phyloP scores from a whole-genome alignment of 2,888 invertebrate species.

The Phorcus lineatus region DNA sequence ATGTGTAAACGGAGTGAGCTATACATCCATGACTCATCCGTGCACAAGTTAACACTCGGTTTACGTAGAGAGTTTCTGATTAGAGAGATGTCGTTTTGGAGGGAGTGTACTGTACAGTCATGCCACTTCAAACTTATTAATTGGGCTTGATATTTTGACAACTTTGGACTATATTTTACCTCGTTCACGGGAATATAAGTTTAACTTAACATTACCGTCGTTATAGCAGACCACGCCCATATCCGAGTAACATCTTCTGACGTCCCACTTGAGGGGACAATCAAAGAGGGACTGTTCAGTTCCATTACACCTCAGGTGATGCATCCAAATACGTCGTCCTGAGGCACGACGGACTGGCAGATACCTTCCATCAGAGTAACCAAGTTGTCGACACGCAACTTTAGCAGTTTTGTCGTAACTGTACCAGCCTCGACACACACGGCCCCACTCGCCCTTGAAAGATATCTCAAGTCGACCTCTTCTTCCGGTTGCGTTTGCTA shows the following conservation, averaged over 20 bases:
- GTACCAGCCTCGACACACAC: slow-evolving; percentile 53
- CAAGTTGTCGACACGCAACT: slow-evolving; percentile 54
- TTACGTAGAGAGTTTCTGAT: too few species aligned
- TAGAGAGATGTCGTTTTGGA: too few species aligned
- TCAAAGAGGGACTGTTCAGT: slow-evolving; percentile 10
- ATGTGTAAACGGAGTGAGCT: too few species aligned
- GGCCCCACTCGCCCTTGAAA: slow-evolving; percentile 54
- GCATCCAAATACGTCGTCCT: slow-evolving; percentile 83
- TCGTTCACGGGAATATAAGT: too few species aligned
- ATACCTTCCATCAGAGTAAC: slow-evolving; percentile 49
- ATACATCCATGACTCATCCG: too few species aligned
- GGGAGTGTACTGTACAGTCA: too few species aligned
- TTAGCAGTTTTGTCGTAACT: slow-evolving; percentile 52
- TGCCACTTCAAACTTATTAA: too few species aligned
- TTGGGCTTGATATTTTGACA: too few species aligned
- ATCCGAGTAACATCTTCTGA: not conserved
- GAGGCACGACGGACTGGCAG: slow-evolving; percentile 29
- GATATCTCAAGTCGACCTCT: slow-evolving; percentile 50
- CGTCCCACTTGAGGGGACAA: not conserved
- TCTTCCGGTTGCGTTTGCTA: not conserved
- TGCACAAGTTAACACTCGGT: too few species aligned
- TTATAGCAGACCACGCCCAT: slow-evolving; percentile 23
- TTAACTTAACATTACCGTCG: not conserved
- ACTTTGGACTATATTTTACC: too few species aligned
- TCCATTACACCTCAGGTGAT: not conserved